Evolutionary conservation across 2,113 vertebrate genomes (phyloP).

Genomic region (Ardeotis arabs): DNA sequence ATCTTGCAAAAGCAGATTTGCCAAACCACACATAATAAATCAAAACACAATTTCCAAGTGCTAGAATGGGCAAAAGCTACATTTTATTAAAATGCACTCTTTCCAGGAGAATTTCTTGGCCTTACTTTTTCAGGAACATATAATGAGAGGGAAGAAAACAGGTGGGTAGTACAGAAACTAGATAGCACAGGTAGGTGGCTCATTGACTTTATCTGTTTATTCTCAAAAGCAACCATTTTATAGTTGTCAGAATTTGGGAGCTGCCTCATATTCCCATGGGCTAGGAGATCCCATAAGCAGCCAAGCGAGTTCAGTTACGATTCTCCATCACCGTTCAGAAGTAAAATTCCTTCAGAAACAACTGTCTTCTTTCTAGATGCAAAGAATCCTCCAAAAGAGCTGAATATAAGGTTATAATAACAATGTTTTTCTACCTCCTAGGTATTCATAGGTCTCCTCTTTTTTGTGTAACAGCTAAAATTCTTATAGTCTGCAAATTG

Average conservation of each 20-base stretch:
- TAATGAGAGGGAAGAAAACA: neutral
- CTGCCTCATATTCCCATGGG: neutral
- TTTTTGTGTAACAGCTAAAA: neutral
- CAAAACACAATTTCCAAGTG: constrained; percentile 55
- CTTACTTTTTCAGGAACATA: neutral
- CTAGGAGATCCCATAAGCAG: neutral
- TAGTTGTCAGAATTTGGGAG: neutral
- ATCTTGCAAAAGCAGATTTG: constrained; percentile 43
- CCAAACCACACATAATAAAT: constrained; percentile 63
- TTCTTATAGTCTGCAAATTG: neutral
- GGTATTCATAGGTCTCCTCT: neutral
- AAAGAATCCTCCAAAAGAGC: neutral
- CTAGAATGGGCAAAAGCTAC: neutral
- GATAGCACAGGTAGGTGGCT: neutral
- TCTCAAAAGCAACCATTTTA: neutral
- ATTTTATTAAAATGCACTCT: neutral
- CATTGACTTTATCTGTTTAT: neutral
- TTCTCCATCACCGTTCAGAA: neutral
- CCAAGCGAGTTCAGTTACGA: neutral
- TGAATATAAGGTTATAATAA: neutral
- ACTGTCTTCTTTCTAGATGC: neutral
- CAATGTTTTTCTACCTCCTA: neutral
- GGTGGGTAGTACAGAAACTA: neutral
- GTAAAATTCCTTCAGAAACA: constrained; percentile 39
- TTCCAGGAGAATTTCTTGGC: neutral